Percentiles rank a stretch among this genome's conserved stretches.
Conservation (phyloP, 2,113 vertebrate species). For the Montifringilla adamsi region DNA sequence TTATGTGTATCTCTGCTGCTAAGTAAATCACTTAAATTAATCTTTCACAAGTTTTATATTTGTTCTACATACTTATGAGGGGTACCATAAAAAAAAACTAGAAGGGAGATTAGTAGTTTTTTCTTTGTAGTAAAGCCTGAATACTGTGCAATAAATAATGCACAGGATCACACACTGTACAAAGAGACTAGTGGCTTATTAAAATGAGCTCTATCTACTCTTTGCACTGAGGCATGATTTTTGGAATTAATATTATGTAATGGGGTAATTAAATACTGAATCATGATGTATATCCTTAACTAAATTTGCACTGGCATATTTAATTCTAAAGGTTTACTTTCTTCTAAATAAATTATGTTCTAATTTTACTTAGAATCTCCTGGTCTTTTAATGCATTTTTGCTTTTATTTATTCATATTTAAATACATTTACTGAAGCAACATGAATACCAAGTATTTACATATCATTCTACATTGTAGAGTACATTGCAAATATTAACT, state of each 20-base stretch:
- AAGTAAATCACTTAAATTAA: background rate
- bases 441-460: background rate
- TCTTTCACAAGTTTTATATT: background rate
- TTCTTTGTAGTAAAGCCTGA: background rate
- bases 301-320: background rate
- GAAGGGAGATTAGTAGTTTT: background rate
- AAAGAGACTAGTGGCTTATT: background rate
- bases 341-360: background rate
- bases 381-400: background rate
- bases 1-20: background rate
- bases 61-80: background rate
- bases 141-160: background rate
- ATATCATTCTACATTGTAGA: background rate
- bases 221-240: background rate
- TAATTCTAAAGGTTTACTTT: background rate
- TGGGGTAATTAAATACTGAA: background rate
- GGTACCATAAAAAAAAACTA: background rate
- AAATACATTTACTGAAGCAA: background rate
- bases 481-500: background rate
- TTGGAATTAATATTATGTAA: background rate
- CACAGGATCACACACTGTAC: background rate
- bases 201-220: background rate
- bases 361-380: background rate
- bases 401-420: background rate
- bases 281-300: background rate